These are phyloP conservation scores for Brachyptera risi DNA, from an alignment of 2,888 invertebrate species.

Conservation along the genomic window DNA sequence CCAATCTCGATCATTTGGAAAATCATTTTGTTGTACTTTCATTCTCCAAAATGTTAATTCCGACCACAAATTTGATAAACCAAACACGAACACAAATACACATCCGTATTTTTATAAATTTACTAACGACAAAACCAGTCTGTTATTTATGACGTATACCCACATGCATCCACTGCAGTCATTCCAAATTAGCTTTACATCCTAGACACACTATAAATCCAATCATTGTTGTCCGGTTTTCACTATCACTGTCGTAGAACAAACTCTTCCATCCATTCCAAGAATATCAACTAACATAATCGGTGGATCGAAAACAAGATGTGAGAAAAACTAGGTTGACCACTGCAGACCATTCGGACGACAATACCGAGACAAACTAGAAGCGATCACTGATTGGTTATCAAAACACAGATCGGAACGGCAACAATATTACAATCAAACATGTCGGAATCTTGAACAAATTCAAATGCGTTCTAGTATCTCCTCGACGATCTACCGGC, in stretches of 20 bases:
- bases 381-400: not conserved
- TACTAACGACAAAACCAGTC: too few species aligned
- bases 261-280: not conserved
- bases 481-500: not conserved
- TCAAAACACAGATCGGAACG: not conserved
- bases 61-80: not conserved
- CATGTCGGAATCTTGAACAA: not conserved
- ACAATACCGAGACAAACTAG: too few species aligned
- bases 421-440: not conserved
- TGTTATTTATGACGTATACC: not conserved
- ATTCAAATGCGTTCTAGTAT: not conserved
- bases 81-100: not conserved
- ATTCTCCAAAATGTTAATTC: too few species aligned
- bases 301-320: not conserved
- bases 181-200: too few species aligned
- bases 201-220: too few species aligned
- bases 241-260: constrained; percentile 2
- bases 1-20: not conserved
- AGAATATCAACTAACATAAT: not conserved
- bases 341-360: not conserved
- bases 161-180: too few species aligned
- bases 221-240: not conserved
- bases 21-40: not conserved
- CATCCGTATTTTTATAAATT: too few species aligned
- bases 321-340: not conserved